A percentile compares a stretch with the other conserved stretches of the same genome.
Conservation (phyloP, 2,888 invertebrate genomes). For the Lasioglossum vierecki region DNA sequence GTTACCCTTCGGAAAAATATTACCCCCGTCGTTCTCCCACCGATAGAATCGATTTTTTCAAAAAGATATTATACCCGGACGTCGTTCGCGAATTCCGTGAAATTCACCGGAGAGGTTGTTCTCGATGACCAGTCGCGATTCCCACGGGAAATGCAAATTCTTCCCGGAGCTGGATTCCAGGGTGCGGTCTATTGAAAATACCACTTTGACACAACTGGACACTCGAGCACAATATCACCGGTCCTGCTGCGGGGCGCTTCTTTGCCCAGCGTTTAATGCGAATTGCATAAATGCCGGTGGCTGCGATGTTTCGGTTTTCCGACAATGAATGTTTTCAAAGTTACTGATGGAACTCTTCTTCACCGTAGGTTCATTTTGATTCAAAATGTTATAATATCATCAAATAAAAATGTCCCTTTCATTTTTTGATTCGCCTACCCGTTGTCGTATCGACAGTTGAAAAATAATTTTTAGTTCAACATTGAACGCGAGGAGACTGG, state of each 20-base stretch:
- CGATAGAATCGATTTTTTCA: neutral
- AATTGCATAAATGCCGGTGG: conserved; percentile 51
- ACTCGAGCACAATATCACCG: conserved; percentile 53
- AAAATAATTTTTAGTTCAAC: neutral
- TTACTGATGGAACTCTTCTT: neutral
- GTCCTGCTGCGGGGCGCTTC: conserved; percentile 28
- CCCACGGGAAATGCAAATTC: conserved; percentile 78
- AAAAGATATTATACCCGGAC: neutral
- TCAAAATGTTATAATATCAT: no score
- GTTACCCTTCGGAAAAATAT: neutral
- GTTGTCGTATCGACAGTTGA: no score
- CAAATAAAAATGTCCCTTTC: no score
- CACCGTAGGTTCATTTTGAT: no score
- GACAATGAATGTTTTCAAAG: neutral
- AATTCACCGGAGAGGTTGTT: conserved; percentile 33
- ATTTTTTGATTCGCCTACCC: no score
- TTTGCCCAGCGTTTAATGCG: conserved; percentile 54
- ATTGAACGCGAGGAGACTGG: neutral
- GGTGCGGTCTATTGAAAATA: conserved; percentile 81
- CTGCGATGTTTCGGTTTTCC: conserved; percentile 10
- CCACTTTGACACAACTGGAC: conserved; percentile 79
- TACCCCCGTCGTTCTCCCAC: no score
- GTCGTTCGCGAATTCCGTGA: conserved; percentile 16
- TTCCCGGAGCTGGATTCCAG: conserved; percentile 77
- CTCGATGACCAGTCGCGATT: conserved; percentile 54